Conservation (phyloP, 2,113 vertebrate species). For the Bettongia penicillata region DNA sequence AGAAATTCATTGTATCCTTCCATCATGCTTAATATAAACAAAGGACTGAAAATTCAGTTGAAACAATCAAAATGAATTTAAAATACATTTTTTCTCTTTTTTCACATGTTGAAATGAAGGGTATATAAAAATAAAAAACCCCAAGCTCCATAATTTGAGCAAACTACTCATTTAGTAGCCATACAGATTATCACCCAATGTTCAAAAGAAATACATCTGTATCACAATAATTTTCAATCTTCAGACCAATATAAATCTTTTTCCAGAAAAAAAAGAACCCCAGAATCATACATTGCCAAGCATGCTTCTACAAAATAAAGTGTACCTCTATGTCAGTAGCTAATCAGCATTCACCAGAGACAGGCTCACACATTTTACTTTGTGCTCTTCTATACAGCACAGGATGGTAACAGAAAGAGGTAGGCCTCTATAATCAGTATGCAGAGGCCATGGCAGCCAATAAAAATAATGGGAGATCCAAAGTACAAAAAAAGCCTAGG, state of each 20-base stretch:
- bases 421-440: conserved; percentile 39
- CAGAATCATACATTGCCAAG: not conserved
- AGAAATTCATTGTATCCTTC: not conserved
- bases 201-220: not conserved
- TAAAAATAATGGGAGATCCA: conserved; percentile 48
- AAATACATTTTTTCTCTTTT: not conserved
- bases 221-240: not conserved
- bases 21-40: not conserved
- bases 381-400: not conserved
- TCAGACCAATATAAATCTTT: not conserved
- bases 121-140: not conserved
- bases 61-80: conserved; percentile 23
- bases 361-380: not conserved
- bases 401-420: not conserved
- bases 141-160: conserved; percentile 16
- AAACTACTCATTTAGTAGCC: not conserved
- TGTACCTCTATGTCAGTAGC: not conserved
- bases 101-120: conserved; percentile 9
- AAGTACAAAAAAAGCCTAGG: conserved; percentile 62
- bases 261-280: not conserved
- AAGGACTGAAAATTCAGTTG: conserved; percentile 15
- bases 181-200: not conserved
- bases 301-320: not conserved
- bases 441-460: conserved; percentile 55
- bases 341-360: not conserved